Base-by-base conservation (phyloP, 2,888 invertebrate species). In the Frankliniella intonsa region DNA sequence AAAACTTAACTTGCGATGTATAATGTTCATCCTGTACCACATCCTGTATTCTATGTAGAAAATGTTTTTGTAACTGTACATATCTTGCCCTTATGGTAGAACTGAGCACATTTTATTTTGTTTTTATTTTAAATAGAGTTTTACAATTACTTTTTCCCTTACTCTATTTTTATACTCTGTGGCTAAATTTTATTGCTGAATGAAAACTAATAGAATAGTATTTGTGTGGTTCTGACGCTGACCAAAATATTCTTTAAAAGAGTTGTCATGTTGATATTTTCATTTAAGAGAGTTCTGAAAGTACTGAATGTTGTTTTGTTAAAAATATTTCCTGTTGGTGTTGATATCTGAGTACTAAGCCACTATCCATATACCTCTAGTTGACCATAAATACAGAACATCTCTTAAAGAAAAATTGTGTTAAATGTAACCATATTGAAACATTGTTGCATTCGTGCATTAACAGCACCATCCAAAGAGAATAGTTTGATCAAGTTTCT, bases 51-150 rank as follows among this genome's bases (percentile, higher is more conserved):
- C 3, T 38, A 38, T 38, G 38, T 38, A 38, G 38, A 38, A 17
- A 62, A 62, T 62, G n/a, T 62, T 38, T 19, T 76, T 76, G 25
- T n/a, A 38, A 25, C 12, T 76, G 69, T 76, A 76, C 69, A 76
- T 76, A 76, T 76, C 69, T 76, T 76, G 69, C 69, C 69, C 69
- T 76, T 76, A 76, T 76, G 69, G 69, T 76, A 76, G 69, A 76
- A 76, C 69, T 76, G 69, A 76, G 69, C 69, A 76, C 69, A 22
- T 76, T 76, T 76, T 22, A 76, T 11, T 76, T 76, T 76, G 69
- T 76, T 76, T 25, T 25, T 22, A 9, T 25, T n/a, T 76, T 76
- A 12, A 76, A 25, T 25, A 25, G 10, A 76, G 9, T 76, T 76
- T 76, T 76, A 76, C 69, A n/a, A 76, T 76, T 25, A 22, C 11